A percentile compares a stretch with the other conserved stretches of the same genome.
phyloP scores from a whole-genome alignment of 64 coral and sea anemone genomes.

The Pocillopora verrucosa region DNA sequence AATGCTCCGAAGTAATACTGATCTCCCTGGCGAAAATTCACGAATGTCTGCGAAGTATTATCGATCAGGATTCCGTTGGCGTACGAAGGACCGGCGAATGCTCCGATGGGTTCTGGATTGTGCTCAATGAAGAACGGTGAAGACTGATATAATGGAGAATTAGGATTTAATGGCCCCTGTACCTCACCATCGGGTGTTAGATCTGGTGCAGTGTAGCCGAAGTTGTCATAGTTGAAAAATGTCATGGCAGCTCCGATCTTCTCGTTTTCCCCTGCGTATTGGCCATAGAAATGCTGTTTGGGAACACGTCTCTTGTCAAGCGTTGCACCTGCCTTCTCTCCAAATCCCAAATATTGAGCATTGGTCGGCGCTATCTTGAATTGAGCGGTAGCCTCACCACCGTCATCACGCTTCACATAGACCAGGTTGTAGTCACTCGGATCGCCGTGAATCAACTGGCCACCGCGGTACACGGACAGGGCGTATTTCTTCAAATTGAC shows the following conservation, averaged over 20 bases:
- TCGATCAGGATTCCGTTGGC: constrained; percentile 81
- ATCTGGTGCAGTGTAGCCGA: constrained; percentile 81
- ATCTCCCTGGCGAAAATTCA: constrained; percentile 73
- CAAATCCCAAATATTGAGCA: constrained; percentile 78
- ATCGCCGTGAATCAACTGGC: constrained; percentile 69
- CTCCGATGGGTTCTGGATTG: constrained; percentile 64
- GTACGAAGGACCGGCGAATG: constrained; percentile 55
- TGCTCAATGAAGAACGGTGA: constrained; percentile 83
- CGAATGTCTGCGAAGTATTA: constrained; percentile 81
- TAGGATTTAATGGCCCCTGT: constrained; percentile 70
- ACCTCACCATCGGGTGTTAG: constrained; percentile 72
- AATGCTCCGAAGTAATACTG: constrained; percentile 77
- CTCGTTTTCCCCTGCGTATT: constrained; percentile 52
- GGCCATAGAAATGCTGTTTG: constrained; percentile 83
- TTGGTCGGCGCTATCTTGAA: constrained; percentile 73
- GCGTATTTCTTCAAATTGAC: constrained; percentile 60
- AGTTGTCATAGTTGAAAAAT: constrained; percentile 88
- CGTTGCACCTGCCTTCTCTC: constrained; percentile 69
- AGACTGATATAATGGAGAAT: constrained; percentile 76
- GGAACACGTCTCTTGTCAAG: constrained; percentile 70
- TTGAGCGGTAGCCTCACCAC: constrained; percentile 60
- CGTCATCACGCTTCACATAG: constrained; percentile 23
- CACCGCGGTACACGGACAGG: constrained; percentile 64
- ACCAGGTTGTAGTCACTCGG: constrained; percentile 67
- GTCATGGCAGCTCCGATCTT: constrained; percentile 81